A percentile compares a stretch with the other conserved stretches of the same genome.
Evolutionary conservation across 2,888 invertebrate species (phyloP).

Genomic region (Itoplectis maculator): DNA sequence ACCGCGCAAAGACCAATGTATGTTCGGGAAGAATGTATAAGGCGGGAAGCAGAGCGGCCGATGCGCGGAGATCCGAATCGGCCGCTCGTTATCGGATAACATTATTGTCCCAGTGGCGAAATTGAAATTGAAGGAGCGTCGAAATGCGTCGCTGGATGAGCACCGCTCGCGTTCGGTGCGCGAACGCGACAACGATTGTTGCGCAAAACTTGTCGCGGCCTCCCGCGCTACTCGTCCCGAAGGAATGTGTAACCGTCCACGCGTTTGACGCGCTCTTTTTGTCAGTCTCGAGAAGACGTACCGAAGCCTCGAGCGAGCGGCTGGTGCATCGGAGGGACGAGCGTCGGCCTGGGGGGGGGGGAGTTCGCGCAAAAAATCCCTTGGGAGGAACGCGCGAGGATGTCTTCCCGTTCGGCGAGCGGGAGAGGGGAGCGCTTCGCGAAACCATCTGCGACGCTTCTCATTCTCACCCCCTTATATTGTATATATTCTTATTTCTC

Average conservation of each 20-base stretch:
- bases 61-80: too few relatives aligned
- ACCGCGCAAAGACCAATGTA: neutral
- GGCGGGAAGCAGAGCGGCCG: too few relatives aligned
- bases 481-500: conserved; percentile 29
- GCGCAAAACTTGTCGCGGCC: neutral
- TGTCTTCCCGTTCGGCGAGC: conserved; percentile 46
- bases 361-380: conserved; percentile 36
- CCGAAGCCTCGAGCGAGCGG: conserved; percentile 24
- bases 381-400: conserved; percentile 39
- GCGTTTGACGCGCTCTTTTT: conserved; percentile 60
- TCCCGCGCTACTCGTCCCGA: conserved; percentile 49
- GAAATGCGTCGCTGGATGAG: neutral
- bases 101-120: too few relatives aligned
- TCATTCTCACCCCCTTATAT: conserved; percentile 23
- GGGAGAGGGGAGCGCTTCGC: conserved; percentile 23
- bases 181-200: neutral
- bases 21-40: too few relatives aligned
- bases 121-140: too few relatives aligned
- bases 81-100: too few relatives aligned
- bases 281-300: conserved; percentile 47
- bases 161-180: neutral
- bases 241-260: conserved; percentile 64
- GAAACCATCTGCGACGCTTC: conserved; percentile 57
- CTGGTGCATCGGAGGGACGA: conserved; percentile 12
- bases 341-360: neutral